Percentiles rank a stretch among this genome's conserved stretches.
Evolutionary conservation across 2,113 vertebrate genomes (phyloP).

Genomic region (Aix galericulata): DNA sequence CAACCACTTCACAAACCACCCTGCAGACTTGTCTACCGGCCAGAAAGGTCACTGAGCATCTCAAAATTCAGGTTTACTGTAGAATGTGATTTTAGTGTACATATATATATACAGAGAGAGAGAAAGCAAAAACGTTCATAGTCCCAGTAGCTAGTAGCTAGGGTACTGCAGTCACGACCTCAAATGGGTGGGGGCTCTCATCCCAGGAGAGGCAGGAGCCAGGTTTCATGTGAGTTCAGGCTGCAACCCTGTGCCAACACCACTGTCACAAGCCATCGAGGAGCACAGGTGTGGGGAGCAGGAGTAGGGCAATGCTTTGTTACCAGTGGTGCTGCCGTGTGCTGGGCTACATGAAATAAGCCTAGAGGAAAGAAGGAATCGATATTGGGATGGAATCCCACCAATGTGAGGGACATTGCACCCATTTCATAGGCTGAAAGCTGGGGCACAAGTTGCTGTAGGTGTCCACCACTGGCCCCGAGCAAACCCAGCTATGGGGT

Average conservation of each 20-base stretch:
- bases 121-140: background rate
- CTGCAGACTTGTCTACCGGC: background rate
- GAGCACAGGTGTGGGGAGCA: accelerated
- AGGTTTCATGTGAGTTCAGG: background rate
- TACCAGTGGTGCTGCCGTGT: background rate
- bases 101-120: background rate
- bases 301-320: background rate
- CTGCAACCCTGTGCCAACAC: background rate
- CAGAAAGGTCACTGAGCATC: background rate
- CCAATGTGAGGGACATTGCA: background rate
- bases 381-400: background rate
- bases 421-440: background rate
- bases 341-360: background rate
- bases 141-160: background rate
- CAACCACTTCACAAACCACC: background rate
- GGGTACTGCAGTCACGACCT: background rate
- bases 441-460: background rate
- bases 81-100: background rate
- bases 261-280: background rate
- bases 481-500: background rate
- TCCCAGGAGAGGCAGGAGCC: background rate
- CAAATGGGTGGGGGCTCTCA: background rate
- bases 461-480: background rate
- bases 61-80: background rate
- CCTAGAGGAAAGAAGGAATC: background rate